These are phyloP conservation scores for Sebastes vulpes DNA, from an alignment of 2,797 vertebrate genomes.

Conservation along the genomic window DNA sequence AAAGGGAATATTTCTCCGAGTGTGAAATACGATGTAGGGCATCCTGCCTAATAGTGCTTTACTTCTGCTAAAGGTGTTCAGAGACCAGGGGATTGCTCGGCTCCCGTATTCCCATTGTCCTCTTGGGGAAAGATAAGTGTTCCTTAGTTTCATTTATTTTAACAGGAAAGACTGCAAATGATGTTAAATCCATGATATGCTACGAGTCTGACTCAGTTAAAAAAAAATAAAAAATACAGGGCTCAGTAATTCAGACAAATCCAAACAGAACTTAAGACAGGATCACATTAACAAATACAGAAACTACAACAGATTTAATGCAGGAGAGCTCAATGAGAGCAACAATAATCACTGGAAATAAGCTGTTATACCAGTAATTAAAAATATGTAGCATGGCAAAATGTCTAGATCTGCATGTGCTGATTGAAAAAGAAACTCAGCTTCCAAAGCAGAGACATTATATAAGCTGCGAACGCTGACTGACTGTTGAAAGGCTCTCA, in stretches of 20 bases:
- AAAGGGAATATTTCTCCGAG: conserved; percentile 45
- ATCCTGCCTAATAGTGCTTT: conserved; percentile 32
- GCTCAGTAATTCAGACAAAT: neutral
- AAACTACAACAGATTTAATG: neutral
- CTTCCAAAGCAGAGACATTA: neutral
- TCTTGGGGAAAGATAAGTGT: conserved; percentile 3
- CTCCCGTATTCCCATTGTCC: neutral
- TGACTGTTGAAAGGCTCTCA: conserved; percentile 7
- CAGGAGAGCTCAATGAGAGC: neutral
- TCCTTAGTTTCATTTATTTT: conserved; percentile 31
- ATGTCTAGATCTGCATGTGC: neutral
- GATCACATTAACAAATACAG: neutral
- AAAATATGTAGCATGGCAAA: neutral
- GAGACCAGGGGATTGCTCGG: conserved; percentile 11
- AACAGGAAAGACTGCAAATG: neutral
- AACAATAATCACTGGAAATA: neutral
- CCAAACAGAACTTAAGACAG: neutral
- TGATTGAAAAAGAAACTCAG: neutral
- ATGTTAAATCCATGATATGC: neutral
- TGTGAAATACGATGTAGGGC: conserved; percentile 48
- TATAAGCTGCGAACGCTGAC: neutral
- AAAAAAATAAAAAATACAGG: neutral
- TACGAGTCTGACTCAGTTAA: neutral
- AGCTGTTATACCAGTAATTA: neutral
- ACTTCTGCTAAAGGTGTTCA: conserved; percentile 45